Base-by-base conservation (phyloP, 1,140 invertebrate species). In the Papilio polyxenes region DNA sequence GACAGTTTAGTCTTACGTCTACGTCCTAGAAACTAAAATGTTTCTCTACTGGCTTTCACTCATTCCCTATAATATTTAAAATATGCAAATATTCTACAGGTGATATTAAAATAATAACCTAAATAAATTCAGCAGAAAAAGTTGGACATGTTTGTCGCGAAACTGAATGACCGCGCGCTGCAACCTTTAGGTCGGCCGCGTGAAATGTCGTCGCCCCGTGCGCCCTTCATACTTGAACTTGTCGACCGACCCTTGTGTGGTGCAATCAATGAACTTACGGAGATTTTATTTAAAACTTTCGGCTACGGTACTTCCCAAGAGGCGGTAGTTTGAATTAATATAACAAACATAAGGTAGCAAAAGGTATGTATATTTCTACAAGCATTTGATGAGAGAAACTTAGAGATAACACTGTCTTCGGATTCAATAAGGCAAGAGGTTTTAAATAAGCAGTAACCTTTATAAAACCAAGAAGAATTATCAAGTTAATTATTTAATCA, bases 211-310 rank as follows among this genome's bases (percentile, higher is more conserved):
- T 74, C 72, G 77, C 82, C 78, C 80, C 84, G 82, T 85, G 86
- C 86, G 89, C 89, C 88, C 90, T 89, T 90, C 89, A 89, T 86
- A 87, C 89, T 90, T 91, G 90, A 91, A 91, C 90, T 87, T 86
- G 82, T 82, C 59, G 53, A 56, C 75, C 80, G 84, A 86, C 84
- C 85, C 83, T 75, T 17, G 40, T 48, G 78, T 44, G 83, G 81
- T 31, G 31, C 75, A 86, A 83, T 82, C 49, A 4, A 85, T 13
- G 75, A 79, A 40, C 56, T 75, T 2, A 13, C 44, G 10, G 5
- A 23, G 75, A 77, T 37, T 53, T 31, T 56, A 20, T 9, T 59
- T 40, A 37, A 23, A 76, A 49, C 31, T 49, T 81, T 37, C 37
- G 0, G 8, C 17, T 59, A 17, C 17, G 17, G 56, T 59, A 20